phyloP scores from a whole-genome alignment of 2,888 invertebrate species.

The Trachelus stipa region DNA sequence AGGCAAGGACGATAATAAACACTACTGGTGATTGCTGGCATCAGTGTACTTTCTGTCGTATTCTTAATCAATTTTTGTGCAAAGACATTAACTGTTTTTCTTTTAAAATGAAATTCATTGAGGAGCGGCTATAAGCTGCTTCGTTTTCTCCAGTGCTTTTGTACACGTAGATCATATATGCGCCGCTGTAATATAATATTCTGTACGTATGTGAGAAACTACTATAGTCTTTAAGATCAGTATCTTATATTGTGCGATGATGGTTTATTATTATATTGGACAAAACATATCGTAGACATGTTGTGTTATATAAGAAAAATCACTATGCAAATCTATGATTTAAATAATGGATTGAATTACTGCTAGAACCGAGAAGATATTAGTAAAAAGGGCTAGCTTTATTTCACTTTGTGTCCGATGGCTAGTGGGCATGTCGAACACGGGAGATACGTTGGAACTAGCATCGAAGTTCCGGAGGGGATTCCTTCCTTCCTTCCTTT shows the following conservation, averaged over 20 bases:
- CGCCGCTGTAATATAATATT: constrained; percentile 21
- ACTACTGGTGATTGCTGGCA: background rate
- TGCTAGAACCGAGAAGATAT: background rate
- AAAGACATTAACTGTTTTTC: background rate
- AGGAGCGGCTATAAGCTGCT: background rate
- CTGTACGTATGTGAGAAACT: constrained; percentile 32
- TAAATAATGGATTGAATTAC: background rate
- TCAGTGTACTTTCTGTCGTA: background rate
- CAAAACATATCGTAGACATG: constrained; percentile 3
- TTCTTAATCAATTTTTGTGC: background rate
- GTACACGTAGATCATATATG: constrained; percentile 28
- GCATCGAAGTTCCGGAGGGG: too few species aligned
- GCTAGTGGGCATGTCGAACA: too few species aligned
- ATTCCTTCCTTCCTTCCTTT: too few species aligned
- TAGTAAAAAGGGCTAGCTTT: too few species aligned
- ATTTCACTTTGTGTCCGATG: too few species aligned
- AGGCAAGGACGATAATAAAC: background rate
- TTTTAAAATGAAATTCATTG: background rate
- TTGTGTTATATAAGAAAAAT: constrained; percentile 3
- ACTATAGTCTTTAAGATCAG: constrained; percentile 19
- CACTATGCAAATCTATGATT: background rate
- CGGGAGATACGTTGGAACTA: too few species aligned
- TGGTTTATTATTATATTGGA: background rate
- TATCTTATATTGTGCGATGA: constrained; percentile 2
- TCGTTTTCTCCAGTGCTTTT: constrained; percentile 19